Evolutionary conservation across 2,113 vertebrate species (phyloP), one percentile per base, ranked within the genome.

Genomic region (Guaruba guarouba): DNA sequence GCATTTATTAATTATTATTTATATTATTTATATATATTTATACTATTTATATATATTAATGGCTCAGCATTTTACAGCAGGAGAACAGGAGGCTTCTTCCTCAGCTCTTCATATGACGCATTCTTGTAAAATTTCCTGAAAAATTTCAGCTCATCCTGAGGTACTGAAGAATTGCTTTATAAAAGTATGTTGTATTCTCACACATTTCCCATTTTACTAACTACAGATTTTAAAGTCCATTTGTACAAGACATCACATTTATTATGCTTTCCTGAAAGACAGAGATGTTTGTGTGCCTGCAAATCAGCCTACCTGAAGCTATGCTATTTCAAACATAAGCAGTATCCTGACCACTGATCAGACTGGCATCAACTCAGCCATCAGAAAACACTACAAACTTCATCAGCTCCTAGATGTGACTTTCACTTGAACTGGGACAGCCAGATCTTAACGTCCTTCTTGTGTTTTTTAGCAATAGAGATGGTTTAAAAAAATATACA

Each of bases 161-260:
- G 18, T 52, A 62, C 10, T 63, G 35, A 59, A 61, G 39, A 29
- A 52, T 6, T 37, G 6, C 71, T 81, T 33, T n/a, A 70, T 85
- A 68, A 49, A 9, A 17, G 9, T 19, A 44, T 11, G 13, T 24
- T 39, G 43, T 14, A 7, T 33, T 63, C 35, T 70, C 0, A 0
- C 28, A 49, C 29, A 9, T 62, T 59, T 63, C 25, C 49, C 10
- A 27, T 68, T 68, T 85, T n/a, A 73, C 9, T 67, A 44, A 69
- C 43, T 71, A 37, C 29, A 82, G 31, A 35, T 6, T 49, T 22
- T 74, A 77, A 85, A 82, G 43, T 7, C 41, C 41, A 59, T 41
- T 20, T 85, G n/a, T 37, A 69, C 24, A 13, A 66, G 49, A 48
- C 67, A 9, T 4, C 6, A 43, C 9, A 33, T 59, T 63, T 71